These are phyloP conservation scores for Myotis myotis DNA, from an alignment of 2,797 vertebrate species.

Conservation along the genomic window DNA sequence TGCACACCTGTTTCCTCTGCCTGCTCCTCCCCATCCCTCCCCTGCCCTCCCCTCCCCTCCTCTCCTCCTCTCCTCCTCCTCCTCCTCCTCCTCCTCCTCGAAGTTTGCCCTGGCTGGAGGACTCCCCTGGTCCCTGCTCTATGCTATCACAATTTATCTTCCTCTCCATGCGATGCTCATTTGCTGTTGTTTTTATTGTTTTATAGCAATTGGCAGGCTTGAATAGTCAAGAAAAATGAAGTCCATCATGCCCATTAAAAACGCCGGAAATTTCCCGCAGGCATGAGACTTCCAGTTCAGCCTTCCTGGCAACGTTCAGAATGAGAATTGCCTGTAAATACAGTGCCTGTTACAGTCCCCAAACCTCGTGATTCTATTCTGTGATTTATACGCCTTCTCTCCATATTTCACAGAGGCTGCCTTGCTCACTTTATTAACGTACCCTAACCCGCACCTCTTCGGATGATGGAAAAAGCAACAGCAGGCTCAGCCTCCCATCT, in stretches of 20 bases:
- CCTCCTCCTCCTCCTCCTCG: background rate
- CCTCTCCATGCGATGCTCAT: background rate
- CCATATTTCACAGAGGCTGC: slow-evolving; percentile 23
- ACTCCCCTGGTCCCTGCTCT: background rate
- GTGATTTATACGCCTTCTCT: slow-evolving; percentile 63
- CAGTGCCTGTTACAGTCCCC: slow-evolving; percentile 1
- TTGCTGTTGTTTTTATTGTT: slow-evolving; percentile 4
- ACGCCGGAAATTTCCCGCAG: slow-evolving; percentile 23
- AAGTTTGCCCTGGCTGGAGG: background rate
- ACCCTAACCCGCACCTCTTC: slow-evolving; percentile 16
- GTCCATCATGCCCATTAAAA: slow-evolving; percentile 47
- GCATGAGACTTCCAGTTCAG: slow-evolving; percentile 29
- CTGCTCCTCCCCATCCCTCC: background rate
- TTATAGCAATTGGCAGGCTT: slow-evolving; percentile 60
- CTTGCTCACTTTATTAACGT: slow-evolving; percentile 25
- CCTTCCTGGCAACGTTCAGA: background rate
- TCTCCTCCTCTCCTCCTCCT: background rate
- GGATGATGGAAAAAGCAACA: background rate
- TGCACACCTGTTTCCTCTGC: background rate
- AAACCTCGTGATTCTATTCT: background rate
- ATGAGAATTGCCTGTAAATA: background rate
- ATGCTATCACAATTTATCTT: background rate
- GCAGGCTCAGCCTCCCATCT: background rate
- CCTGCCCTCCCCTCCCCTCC: background rate
- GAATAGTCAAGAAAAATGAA: slow-evolving; percentile 64